phyloP scores from a whole-genome alignment of 2,888 invertebrate genomes.

The Ennomos erosarius region DNA sequence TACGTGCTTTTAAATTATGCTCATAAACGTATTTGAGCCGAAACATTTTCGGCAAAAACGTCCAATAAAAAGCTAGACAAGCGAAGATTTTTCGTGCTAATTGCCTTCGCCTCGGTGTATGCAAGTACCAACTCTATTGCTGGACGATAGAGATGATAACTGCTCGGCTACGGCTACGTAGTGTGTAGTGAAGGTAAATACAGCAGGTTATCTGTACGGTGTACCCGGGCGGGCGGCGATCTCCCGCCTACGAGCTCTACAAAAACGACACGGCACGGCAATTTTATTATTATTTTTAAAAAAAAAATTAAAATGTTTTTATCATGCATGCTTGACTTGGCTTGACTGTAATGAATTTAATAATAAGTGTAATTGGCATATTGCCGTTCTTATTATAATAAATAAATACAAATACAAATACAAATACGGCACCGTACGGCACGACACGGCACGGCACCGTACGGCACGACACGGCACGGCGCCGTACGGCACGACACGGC shows the following conservation, averaged over 20 bases:
- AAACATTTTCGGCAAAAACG: constrained; percentile 31
- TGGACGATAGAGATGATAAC: background rate
- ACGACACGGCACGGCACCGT: too few relatives aligned
- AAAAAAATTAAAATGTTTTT: too few relatives aligned
- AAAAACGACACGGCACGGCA: too few relatives aligned
- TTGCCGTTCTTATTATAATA: too few relatives aligned
- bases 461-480: background rate
- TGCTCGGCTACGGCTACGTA: background rate
- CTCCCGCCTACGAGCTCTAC: constrained; percentile 8
- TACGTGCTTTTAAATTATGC: constrained; percentile 22
- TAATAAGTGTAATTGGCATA: too few relatives aligned
- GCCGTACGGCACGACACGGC: background rate
- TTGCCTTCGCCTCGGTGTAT: constrained; percentile 5
- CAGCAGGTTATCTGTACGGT: constrained; percentile 17
- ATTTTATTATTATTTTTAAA: too few relatives aligned
- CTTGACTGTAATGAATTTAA: too few relatives aligned
- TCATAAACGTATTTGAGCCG: constrained; percentile 32
- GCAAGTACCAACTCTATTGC: background rate
- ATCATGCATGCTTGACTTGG: too few relatives aligned
- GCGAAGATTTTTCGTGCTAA: constrained; percentile 26
- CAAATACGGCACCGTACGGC: too few relatives aligned
- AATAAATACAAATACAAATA: too few relatives aligned
- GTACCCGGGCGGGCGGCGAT: constrained; percentile 20
- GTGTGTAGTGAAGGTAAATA: constrained; percentile 11
- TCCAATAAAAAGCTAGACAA: constrained; percentile 32